phyloP scores from a whole-genome alignment of 2,888 invertebrate genomes.

The Lepidochitona cinerea region DNA sequence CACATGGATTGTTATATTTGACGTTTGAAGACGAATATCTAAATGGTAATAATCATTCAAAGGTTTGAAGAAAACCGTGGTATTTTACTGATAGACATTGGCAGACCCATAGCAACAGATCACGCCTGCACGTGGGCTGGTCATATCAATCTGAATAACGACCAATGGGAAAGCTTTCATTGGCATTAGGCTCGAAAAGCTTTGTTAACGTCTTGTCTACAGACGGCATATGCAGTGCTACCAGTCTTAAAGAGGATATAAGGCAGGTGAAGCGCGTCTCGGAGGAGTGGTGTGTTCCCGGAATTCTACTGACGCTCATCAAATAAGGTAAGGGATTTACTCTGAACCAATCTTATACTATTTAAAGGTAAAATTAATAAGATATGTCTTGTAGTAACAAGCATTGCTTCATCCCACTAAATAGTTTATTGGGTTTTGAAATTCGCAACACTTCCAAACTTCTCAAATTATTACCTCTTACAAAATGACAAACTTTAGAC shows the following conservation, averaged over 20 bases:
- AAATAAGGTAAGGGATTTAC: background rate
- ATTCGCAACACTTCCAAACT: too few species aligned
- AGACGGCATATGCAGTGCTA: background rate
- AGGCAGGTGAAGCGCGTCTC: background rate
- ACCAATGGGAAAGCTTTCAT: background rate
- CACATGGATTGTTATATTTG: too few species aligned
- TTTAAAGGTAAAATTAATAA: too few species aligned
- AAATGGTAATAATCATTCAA: too few species aligned
- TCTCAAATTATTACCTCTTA: too few species aligned
- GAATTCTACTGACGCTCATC: background rate
- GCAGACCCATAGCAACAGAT: background rate
- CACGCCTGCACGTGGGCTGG: conserved; percentile 5
- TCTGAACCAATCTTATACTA: too few species aligned
- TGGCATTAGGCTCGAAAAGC: background rate
- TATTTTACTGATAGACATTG: background rate
- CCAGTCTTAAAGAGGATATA: background rate
- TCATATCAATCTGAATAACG: background rate
- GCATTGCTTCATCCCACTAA: too few species aligned
- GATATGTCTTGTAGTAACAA: too few species aligned
- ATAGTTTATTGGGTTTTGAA: too few species aligned
- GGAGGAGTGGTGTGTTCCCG: background rate
- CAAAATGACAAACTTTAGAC: too few species aligned
- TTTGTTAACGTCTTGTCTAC: conserved; percentile 4
- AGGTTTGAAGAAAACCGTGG: too few species aligned
- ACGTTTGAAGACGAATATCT: too few species aligned